These are phyloP conservation scores for Eurytoma californica DNA, from an alignment of 2,888 invertebrate species.

Conservation along the genomic window DNA sequence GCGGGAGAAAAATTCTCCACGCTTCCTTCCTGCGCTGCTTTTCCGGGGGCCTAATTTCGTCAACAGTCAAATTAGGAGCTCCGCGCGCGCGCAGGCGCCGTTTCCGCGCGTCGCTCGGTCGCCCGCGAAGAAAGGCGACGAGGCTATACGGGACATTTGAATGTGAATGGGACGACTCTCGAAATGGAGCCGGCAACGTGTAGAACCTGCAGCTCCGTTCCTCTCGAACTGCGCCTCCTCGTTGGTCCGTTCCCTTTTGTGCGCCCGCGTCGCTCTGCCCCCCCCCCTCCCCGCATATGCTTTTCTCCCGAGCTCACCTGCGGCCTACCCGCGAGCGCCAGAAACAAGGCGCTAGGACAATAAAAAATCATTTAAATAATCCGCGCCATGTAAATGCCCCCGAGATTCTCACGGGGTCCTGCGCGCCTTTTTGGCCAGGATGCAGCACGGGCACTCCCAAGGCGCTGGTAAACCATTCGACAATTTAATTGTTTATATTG, in stretches of 20 bases:
- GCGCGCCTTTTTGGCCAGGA: neutral
- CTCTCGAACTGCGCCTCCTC: conserved; percentile 53
- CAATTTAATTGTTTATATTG: no score
- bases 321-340: conserved; percentile 61
- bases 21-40: no score
- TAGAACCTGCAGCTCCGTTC: conserved; percentile 62
- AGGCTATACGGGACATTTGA: conserved; percentile 62
- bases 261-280: conserved; percentile 14
- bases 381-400: conserved; percentile 71
- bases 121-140: conserved; percentile 56
- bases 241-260: conserved; percentile 37
- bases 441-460: neutral
- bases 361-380: conserved; percentile 74
- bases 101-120: neutral
- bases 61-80: conserved; percentile 66
- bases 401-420: conserved; percentile 72
- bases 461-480: neutral
- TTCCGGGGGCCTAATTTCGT: conserved; percentile 58
- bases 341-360: conserved; percentile 68
- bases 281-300: conserved; percentile 35
- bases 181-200: conserved; percentile 63
- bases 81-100: conserved; percentile 7
- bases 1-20: no score
- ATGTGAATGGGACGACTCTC: conserved; percentile 65
- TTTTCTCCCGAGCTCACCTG: conserved; percentile 40